Conservation (phyloP, 2,888 invertebrate species). For the Brachyptera putata region DNA sequence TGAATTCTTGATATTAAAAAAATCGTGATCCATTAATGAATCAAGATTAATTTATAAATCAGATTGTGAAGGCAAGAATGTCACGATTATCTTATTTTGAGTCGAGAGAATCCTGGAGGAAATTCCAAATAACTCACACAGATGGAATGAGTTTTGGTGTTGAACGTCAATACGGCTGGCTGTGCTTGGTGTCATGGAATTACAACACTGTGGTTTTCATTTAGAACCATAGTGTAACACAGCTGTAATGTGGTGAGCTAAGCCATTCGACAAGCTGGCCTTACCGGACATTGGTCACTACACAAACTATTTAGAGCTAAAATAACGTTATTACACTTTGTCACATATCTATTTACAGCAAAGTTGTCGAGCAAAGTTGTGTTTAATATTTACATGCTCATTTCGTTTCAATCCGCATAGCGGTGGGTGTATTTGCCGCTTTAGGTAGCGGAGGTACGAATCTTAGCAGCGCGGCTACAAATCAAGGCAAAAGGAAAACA, state of each 20-base stretch:
- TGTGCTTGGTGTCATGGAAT: background rate
- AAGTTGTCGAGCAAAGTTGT: background rate
- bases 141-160: conserved; percentile 3
- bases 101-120: no score
- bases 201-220: conserved; percentile 4
- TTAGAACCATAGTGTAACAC: no score
- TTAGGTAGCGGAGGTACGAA: background rate
- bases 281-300: background rate
- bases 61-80: no score
- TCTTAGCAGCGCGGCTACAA: background rate
- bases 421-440: background rate
- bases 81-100: no score
- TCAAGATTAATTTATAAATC: no score
- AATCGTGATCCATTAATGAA: no score
- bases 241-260: background rate
- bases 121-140: background rate
- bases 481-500: conserved; percentile 9
- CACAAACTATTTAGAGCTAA: conserved; percentile 6
- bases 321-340: conserved; percentile 16
- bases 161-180: conserved; percentile 9
- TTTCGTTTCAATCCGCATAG: no score
- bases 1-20: no score
- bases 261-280: background rate
- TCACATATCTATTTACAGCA: background rate
- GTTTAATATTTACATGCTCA: no score